Base-by-base conservation (phyloP, 2,888 invertebrate genomes). In the Patella ulyssiponensis region DNA sequence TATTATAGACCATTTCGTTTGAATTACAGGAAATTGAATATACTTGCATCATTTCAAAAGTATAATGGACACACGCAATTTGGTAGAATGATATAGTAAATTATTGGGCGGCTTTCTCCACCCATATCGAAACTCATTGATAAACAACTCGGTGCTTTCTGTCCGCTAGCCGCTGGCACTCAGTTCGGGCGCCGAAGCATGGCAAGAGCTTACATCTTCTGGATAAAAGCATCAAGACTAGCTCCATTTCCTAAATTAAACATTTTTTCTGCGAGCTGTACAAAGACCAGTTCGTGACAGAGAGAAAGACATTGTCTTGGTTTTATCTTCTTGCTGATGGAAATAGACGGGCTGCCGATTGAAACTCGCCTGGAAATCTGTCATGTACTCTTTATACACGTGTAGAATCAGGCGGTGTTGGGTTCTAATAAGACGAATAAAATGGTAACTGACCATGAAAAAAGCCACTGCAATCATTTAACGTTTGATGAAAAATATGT, bases 211-310 rank as follows among this genome's bases (percentile, higher is more conserved):
- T 64, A 23, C 64, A 64, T 11, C 64, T 20, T 23, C 20, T 12
- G 23, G 9, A 64, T 64, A 20, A 23, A 64, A 64, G 20, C 23
- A 20, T 64, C 64, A 23, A 64, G 11, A 64, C 64, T 23, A 64
- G 20, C 64, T 64, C 64, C 64, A 64, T 64, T 64, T 64, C 20
- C 64, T 64, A 64, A 64, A 64, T 64, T 64, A 64, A 64, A 64
- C 64, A 64, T 64, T 64, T 64, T 64, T 64, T 64, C 64, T 64
- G 64, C 12, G 23, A 64, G 64, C 64, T 64, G 23, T 64, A 64
- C 20, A 64, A 64, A 64, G 64, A 23, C 64, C 23, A 23, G 64
- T 64, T 64, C 64, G 64, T 64, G 64, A 64, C 64, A 64, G 64
- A 64, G 14, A 23, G 64, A 64, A 64, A 64, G 64, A 64, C 64